These are phyloP conservation scores for Calameuta filiformis DNA, from an alignment of 2,888 invertebrate species.

Conservation along the genomic window DNA sequence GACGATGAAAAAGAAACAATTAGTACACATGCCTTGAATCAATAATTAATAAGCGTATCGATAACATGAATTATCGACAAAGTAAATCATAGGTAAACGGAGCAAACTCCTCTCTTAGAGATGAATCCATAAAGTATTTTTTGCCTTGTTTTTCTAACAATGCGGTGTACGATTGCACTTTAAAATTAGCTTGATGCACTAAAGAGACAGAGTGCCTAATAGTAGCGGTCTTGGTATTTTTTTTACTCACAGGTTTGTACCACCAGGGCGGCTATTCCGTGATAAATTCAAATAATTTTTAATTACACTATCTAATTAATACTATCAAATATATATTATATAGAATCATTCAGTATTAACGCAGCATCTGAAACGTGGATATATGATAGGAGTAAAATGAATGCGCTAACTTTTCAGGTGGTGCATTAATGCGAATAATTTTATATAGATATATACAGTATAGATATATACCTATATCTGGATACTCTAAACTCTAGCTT, in stretches of 20 bases:
- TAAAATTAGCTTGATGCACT: neutral
- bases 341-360: neutral
- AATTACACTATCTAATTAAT: neutral
- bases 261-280: constrained; percentile 85
- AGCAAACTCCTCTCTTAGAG: neutral
- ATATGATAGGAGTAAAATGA: neutral
- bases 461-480: neutral
- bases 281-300: constrained; percentile 6
- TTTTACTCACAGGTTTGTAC: constrained; percentile 90
- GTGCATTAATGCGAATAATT: neutral
- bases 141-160: neutral
- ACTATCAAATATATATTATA: neutral
- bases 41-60: neutral
- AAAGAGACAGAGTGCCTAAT: neutral
- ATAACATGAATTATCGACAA: neutral
- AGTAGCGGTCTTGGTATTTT: constrained; percentile 28
- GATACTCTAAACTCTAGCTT: neutral
- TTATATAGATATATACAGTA: neutral
- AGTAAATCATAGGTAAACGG: neutral
- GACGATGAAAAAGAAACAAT: neutral
- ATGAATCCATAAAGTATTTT: neutral
- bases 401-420: neutral
- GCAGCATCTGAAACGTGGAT: neutral
- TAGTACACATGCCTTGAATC: neutral
- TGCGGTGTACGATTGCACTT: neutral